Conservation (phyloP, 2,888 invertebrate species). For the Oscheius sp. region DNA sequence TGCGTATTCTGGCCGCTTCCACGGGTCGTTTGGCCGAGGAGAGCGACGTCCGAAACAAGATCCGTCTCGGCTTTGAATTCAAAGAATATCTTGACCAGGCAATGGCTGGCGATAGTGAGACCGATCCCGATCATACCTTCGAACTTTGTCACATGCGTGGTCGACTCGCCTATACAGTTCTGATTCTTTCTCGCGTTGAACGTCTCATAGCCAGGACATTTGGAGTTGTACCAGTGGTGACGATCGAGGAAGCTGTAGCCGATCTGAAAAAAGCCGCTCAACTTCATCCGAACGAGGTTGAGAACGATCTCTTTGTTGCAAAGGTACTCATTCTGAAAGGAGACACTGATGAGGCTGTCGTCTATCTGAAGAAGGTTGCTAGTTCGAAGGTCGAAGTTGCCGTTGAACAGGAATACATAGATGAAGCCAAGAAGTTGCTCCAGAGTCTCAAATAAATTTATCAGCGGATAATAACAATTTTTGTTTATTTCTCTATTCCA, state of each 20-base stretch:
- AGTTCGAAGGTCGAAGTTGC: slow-evolving; percentile 23
- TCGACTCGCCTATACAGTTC: slow-evolving; percentile 45
- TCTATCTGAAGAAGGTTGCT: slow-evolving; percentile 34
- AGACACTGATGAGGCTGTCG: slow-evolving; percentile 38
- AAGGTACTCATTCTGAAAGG: slow-evolving; percentile 44
- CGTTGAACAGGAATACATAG: slow-evolving; percentile 39
- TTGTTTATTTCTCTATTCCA: no score
- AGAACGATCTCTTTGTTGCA: slow-evolving; percentile 49
- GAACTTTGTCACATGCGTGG: slow-evolving; percentile 50
- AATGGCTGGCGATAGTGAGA: slow-evolving; percentile 20
- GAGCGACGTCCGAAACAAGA: slow-evolving; percentile 37
- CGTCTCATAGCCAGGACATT: slow-evolving; percentile 33
- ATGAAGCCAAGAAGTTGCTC: slow-evolving; percentile 37
- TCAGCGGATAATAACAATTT: no score
- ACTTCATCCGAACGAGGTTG: slow-evolving; percentile 31
- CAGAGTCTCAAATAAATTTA: slow-evolving; percentile 2
- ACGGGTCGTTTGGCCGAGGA: slow-evolving; percentile 49
- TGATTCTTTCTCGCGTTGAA: slow-evolving; percentile 36
- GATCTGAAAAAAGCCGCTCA: slow-evolving; percentile 43
- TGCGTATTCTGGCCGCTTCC: slow-evolving; percentile 34
- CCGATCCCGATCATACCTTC: slow-evolving; percentile 33
- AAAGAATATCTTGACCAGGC: slow-evolving; percentile 42
- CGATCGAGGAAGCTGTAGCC: slow-evolving; percentile 35
- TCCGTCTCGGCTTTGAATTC: slow-evolving; percentile 48
- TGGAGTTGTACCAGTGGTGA: slow-evolving; percentile 36